Base-by-base conservation (phyloP, 2,113 vertebrate species). In the Indicator indicator region DNA sequence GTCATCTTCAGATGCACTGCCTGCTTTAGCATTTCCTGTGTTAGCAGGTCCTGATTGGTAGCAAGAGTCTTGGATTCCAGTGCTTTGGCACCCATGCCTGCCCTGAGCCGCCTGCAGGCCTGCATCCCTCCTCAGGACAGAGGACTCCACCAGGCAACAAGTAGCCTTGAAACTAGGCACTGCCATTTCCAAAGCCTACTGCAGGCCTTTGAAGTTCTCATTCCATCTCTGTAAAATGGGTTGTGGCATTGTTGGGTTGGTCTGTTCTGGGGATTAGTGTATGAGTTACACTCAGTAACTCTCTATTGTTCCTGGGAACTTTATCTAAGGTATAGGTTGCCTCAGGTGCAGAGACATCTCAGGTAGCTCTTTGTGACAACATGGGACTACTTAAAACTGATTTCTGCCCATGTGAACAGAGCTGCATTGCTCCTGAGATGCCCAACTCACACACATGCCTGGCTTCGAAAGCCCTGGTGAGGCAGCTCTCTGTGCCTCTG, bases 401-500 rank as follows among this genome's bases (percentile, higher is more conserved):
- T 87, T 77, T 86, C 26, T 38, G 38, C n/a, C 21, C 50, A 38
- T 16, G 60, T 59, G 52, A 88, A 77, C 27, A 50, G 63, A 76
- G 24, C 26, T 50, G 33, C 9, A 5, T 32, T 46, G 54, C 64
- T 87, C 16, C 28, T 33, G 52, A 62, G 48, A 48, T 78, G 26
- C 73, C 42, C 12, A 21, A 2, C 46, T 83, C 40, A 36, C 26
- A n/a, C 65, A 38, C 6, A 8, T 1, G 4, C 10, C 65, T 60
- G 56, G 10, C 42, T 21, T 21, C 2, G 1, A 77, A 74, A 71
- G 6, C 11, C 38, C 12, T 16, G 27, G 9, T 0, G 0, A 81
- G 91, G 17, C 17, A 59, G 65, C 20, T 65, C 76, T 50, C n/a
- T 59, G 18, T 67, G 27, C 19, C 18, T n/a, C 36, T 0, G 0